A percentile compares a stretch with the other conserved stretches of the same genome.
These are phyloP conservation scores for Folsomia candida DNA, from an alignment of 2,888 invertebrate species.

Conservation along the genomic window DNA sequence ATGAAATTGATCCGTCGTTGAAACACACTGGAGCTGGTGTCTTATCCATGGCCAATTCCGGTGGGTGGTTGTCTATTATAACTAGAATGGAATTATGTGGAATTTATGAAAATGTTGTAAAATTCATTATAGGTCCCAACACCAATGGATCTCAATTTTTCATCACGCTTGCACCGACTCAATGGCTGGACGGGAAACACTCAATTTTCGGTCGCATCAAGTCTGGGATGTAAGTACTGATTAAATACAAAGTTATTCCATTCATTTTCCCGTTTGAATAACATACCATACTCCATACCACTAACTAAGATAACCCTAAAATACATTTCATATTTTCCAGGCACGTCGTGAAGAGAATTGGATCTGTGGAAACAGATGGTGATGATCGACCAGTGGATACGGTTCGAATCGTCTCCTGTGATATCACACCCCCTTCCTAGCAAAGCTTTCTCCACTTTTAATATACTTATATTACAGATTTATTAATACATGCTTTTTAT, in stretches of 20 bases:
- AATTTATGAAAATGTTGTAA: not conserved
- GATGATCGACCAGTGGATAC: conserved; percentile 88
- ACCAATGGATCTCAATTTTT: conserved; percentile 99
- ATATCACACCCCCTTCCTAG: not conserved
- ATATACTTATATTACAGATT: no score
- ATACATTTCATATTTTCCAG: not conserved
- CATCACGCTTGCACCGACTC: conserved; percentile 91
- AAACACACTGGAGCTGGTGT: conserved; percentile 93
- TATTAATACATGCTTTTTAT: no score
- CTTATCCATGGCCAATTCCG: conserved; percentile 94
- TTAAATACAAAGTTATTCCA: no score
- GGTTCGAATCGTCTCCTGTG: conserved; percentile 63
- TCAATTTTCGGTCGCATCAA: conserved; percentile 90
- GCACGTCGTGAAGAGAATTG: conserved; percentile 83
- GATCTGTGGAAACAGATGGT: conserved; percentile 89
- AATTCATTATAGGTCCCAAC: conserved; percentile 68
- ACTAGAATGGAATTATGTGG: not conserved
- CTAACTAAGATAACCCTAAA: not conserved
- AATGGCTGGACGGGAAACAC: conserved; percentile 98
- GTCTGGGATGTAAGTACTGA: conserved; percentile 67
- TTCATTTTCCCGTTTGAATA: no score
- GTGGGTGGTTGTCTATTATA: conserved; percentile 17
- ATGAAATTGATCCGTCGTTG: conserved; percentile 89
- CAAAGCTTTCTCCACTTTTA: no score
- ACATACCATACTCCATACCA: not conserved